These are phyloP conservation scores for Drosophila pandora DNA, from an alignment of 1,140 invertebrate genomes.

Conservation along the genomic window DNA sequence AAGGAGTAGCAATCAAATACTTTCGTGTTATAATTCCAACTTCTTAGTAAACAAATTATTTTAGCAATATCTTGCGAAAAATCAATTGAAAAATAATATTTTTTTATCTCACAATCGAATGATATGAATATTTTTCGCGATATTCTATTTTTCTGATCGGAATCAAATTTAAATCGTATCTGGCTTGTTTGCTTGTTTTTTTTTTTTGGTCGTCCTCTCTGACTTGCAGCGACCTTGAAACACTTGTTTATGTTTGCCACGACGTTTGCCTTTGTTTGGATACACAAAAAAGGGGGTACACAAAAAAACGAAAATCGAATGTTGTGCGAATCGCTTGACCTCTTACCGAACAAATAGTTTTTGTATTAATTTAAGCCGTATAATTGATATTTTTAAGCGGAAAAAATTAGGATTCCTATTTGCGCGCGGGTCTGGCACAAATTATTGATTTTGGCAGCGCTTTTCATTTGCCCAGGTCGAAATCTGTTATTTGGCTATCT, in stretches of 20 bases:
- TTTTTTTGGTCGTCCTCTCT: constrained; percentile 56
- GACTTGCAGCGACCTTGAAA: constrained; percentile 72
- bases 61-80: no score
- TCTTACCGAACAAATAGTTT: constrained; percentile 15
- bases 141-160: background rate
- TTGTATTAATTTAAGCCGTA: background rate
- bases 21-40: no score
- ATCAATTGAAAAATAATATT: no score
- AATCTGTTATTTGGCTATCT: constrained; percentile 51
- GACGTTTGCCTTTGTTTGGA: constrained; percentile 31
- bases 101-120: no score
- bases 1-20: no score
- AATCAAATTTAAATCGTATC: constrained; percentile 19
- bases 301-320: background rate
- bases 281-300: constrained; percentile 3
- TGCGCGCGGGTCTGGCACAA: constrained; percentile 56
- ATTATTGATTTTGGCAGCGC: constrained; percentile 73
- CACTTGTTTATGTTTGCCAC: constrained; percentile 70
- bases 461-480: constrained; percentile 56
- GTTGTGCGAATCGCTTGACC: background rate
- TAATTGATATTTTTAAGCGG: constrained; percentile 2
- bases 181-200: constrained; percentile 4
- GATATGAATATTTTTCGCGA: no score
- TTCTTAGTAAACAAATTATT: no score
- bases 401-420: constrained; percentile 8